Conservation (phyloP, 2,888 invertebrate genomes). For the Loripinus fragilis region DNA sequence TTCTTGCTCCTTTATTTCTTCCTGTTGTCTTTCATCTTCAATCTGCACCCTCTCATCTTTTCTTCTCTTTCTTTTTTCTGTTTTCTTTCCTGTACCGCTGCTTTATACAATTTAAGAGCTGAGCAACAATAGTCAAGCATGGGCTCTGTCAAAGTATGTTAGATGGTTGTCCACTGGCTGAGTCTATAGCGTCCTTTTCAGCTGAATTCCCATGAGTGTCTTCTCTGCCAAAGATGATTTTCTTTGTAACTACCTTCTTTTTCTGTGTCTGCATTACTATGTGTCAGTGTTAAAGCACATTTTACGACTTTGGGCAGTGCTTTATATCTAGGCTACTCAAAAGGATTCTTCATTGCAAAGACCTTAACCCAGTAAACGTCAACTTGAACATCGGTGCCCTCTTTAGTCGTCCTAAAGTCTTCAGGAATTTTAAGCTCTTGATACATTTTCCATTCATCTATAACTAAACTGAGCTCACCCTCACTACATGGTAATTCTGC, state of each 20-base stretch:
- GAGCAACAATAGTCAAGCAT: neutral
- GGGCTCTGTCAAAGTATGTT: neutral
- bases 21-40: neutral
- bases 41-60: neutral
- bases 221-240: slow-evolving; percentile 40
- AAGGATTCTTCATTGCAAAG: neutral
- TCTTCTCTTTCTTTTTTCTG: neutral
- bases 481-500: neutral
- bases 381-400: slow-evolving; percentile 11
- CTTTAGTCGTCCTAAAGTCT: neutral
- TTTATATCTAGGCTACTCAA: slow-evolving; percentile 26
- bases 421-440: slow-evolving; percentile 23
- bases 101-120: neutral
- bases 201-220: slow-evolving; percentile 41
- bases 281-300: slow-evolving; percentile 24
- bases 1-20: slow-evolving; percentile 11
- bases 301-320: slow-evolving; percentile 29
- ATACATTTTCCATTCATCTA: slow-evolving; percentile 19
- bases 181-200: slow-evolving; percentile 36
- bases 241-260: slow-evolving; percentile 35
- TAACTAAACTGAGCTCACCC: neutral
- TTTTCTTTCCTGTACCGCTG: slow-evolving; percentile 3
- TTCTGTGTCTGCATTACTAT: slow-evolving; percentile 32
- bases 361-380: slow-evolving; percentile 27
- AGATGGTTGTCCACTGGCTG: slow-evolving; percentile 14